Base-by-base conservation (phyloP, 2,797 vertebrate species). In the Notamacropus eugenii region DNA sequence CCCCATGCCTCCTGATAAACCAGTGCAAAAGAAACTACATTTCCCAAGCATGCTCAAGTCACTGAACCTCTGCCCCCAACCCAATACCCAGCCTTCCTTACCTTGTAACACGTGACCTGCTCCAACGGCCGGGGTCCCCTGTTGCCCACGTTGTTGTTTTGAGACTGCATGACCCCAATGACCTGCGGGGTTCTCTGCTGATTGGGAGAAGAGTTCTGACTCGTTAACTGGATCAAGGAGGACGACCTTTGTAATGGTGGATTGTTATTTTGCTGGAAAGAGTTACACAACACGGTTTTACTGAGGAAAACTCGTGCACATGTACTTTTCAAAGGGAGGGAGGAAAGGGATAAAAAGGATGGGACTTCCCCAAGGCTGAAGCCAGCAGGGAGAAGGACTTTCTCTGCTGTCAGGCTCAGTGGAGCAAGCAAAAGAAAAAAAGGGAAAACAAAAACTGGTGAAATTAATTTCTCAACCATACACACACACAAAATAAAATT, bases 81-180 rank as follows among this genome's bases (percentile, higher is more conserved):
- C 92, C 0, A 54, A 27, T 31, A 92, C 91, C 2, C 0, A 31
- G 19, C 95, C 98, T 12, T 87, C 22, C 74, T 99, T 98, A 99
- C 99, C 99, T 99, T 99, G 98, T 99, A 99, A 98, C 99, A 99
- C 10, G 99, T 99, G 98, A 99, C 99, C 98, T 99, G 99, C 98
- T 99, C 99, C 98, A 99, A 97, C 0, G 99, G 99, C 91, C 99
- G 99, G 87, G 99, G 99, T 67, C 99, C 99, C 98, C 99, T 99
- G 98, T 99, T 99, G 93, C 99, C 98, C 13, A 98, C 97, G 94
- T 99, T 99, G 99, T 99, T 99, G 96, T 99, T 99, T 97, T 99
- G 99, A 98, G 98, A 98, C 93, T 99, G 99, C 98, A 99, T 99
- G 93, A 99, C 98, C 97, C 99, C 99, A 14, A 99, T 99, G 95